These are phyloP conservation scores for Sceloporus undulatus DNA, from an alignment of 2,113 vertebrate species.

Conservation along the genomic window DNA sequence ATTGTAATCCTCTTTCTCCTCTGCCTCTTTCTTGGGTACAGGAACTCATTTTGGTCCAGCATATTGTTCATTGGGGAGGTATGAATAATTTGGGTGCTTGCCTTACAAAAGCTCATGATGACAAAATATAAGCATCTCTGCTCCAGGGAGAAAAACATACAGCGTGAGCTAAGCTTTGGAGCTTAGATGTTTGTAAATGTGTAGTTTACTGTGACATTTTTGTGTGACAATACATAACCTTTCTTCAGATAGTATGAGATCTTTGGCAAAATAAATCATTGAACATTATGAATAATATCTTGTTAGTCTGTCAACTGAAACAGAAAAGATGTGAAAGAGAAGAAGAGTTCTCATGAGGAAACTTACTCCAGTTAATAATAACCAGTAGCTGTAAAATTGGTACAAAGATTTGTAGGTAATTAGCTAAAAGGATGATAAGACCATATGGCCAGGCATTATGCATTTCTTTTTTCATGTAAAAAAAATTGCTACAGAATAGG, in stretches of 20 bases:
- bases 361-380: slow-evolving; percentile 58
- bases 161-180: slow-evolving; percentile 25
- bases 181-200: slow-evolving; percentile 10
- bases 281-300: slow-evolving; percentile 21
- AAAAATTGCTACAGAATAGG: slow-evolving; percentile 20
- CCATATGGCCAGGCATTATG: slow-evolving; percentile 56
- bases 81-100: background rate
- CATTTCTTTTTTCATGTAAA: slow-evolving; percentile 47
- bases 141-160: background rate
- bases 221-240: slow-evolving; percentile 5
- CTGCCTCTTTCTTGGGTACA: background rate
- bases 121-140: background rate
- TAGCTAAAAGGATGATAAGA: slow-evolving; percentile 60
- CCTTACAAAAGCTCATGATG: background rate
- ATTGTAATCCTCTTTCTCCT: background rate
- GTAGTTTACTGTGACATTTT: slow-evolving; percentile 35
- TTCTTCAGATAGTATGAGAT: background rate
- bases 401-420: slow-evolving; percentile 69
- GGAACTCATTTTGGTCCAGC: background rate
- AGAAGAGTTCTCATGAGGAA: slow-evolving; percentile 59
- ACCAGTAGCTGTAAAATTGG: slow-evolving; percentile 61
- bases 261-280: slow-evolving; percentile 40
- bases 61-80: background rate
- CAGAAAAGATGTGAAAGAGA: slow-evolving; percentile 49
- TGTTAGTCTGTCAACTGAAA: slow-evolving; percentile 46